A percentile compares a stretch with the other conserved stretches of the same genome.
These are phyloP conservation scores for Trichonephila inaurata DNA, from an alignment of 1,140 invertebrate genomes.

Conservation along the genomic window DNA sequence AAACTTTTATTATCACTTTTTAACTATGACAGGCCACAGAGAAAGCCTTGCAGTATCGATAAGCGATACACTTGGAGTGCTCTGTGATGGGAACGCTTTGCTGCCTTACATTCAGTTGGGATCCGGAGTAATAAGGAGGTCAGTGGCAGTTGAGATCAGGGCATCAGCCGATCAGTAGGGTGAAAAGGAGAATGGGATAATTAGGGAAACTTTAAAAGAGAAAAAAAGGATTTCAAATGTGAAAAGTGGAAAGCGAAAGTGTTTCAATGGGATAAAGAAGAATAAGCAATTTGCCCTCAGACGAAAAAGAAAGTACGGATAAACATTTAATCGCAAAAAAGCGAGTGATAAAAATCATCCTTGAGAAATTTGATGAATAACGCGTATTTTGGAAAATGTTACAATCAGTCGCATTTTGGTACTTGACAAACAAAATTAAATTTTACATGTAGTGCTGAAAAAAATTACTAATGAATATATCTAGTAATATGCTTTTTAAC, in stretches of 20 bases:
- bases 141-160: conserved; percentile 32
- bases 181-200: conserved; percentile 9
- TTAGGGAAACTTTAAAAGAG: conserved; percentile 6
- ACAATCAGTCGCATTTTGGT: too few species aligned
- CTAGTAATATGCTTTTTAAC: too few species aligned
- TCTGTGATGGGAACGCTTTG: background rate
- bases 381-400: too few species aligned
- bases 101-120: background rate
- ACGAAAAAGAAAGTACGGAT: too few species aligned
- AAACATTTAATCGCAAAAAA: too few species aligned
- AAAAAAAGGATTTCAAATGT: conserved; percentile 6
- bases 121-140: conserved; percentile 1
- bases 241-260: background rate
- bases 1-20: background rate
- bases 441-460: too few species aligned
- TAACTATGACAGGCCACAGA: background rate
- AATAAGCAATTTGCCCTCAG: too few species aligned
- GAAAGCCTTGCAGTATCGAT: background rate
- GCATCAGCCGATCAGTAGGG: conserved; percentile 3
- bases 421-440: too few species aligned
- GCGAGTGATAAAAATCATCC: too few species aligned
- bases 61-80: background rate
- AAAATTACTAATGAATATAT: too few species aligned
- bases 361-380: too few species aligned
- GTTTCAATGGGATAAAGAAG: background rate